Evolutionary conservation across 2,888 invertebrate genomes (phyloP), one percentile per base, ranked within the genome.

Genomic region (Linyphia triangularis): DNA sequence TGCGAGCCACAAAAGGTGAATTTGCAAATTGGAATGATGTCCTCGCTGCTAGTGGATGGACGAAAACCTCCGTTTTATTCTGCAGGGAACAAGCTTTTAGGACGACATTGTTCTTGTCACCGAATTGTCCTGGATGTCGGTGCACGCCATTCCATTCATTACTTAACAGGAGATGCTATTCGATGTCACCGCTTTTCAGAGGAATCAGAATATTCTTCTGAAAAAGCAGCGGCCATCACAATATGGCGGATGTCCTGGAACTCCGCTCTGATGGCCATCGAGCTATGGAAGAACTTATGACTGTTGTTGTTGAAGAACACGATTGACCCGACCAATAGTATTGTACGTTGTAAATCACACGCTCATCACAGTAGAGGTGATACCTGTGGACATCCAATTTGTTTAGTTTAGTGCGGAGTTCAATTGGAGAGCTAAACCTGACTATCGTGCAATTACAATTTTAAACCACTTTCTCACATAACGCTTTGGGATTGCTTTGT

Each of bases 201-300:
- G 24, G 63, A 78, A 85, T 85, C 57, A n/a, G 40, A 75, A 59
- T 69, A 67, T 84, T 78, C 59, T 70, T 73, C 30, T 7, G 79
- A 33, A 59, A 72, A 79, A 70, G 69, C 37, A 33, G 57, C 26
- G 61, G 61, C 24, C 83, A 28, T n/a, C 30, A 88, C 82, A 88
- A 88, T 88, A 77, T 83, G 88, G 61, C 88, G 88, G 88, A 88
- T 70, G 63, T 88, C 88, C 88, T 70, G 88, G 88, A 88, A 88
- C 51, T 88, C 13, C 78, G 88, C 63, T 77, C 75, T 40, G 78
- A 3, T 88, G 88, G 69, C n/a, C 69, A 81, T 72, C 77, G 24
- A 51, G 67, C 37, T 26, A n/a, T n/a, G 63, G 69, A n/a, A 85
- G 59, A 73, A 37, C 61, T 85, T 78, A 63, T 24, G 28, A 51